Conservation (phyloP, 2,113 vertebrate genomes). For the Ceyx margarethae region DNA sequence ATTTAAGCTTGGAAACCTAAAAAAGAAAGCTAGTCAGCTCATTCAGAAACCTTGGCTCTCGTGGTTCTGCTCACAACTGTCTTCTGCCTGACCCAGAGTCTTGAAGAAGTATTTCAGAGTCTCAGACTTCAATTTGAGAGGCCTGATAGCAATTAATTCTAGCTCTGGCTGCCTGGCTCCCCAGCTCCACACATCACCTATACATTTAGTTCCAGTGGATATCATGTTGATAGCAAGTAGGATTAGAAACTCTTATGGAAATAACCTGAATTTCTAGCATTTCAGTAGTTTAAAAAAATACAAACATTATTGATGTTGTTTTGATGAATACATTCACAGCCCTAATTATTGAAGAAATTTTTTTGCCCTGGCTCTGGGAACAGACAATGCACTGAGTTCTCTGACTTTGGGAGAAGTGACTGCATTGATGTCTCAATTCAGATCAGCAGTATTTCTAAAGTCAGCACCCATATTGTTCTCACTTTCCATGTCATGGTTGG, state of each 20-base stretch:
- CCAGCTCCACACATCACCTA: background rate
- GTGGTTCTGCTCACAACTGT: background rate
- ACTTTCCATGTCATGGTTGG: background rate
- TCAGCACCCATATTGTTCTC: background rate
- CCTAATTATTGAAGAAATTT: background rate
- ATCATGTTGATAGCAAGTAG: background rate
- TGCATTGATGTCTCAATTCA: background rate
- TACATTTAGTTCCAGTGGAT: background rate
- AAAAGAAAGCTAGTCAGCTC: background rate
- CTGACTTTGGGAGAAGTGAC: background rate
- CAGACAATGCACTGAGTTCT: background rate
- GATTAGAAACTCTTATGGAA: background rate
- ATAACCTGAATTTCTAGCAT: background rate
- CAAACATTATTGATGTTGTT: background rate
- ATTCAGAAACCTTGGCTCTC: background rate
- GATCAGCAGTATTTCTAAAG: background rate
- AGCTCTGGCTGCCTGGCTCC: background rate
- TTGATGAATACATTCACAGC: background rate
- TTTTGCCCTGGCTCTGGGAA: background rate
- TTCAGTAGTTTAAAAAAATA: background rate
- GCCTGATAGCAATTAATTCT: rapidly evolving
- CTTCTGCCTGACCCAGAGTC: background rate
- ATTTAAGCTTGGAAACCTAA: background rate
- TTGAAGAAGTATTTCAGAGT: background rate
- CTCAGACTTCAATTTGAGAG: background rate